Percentiles rank a stretch among this genome's conserved stretches.
Conservation (phyloP, 1,140 invertebrate species). For the Heliconius congener region DNA sequence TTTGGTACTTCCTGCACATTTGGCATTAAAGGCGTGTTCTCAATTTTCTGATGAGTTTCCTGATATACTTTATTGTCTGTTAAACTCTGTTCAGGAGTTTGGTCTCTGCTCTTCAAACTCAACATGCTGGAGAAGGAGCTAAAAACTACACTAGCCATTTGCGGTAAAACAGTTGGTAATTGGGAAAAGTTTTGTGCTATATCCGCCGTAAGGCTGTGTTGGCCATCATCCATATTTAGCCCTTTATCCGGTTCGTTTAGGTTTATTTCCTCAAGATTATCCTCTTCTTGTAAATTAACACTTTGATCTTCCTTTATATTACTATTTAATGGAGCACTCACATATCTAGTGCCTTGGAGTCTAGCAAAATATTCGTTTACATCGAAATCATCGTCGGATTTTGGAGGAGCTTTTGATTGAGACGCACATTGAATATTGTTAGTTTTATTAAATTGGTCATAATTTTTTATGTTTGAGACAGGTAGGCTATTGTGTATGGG, state of each 20-base stretch:
- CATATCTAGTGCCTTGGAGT: slow-evolving; percentile 71
- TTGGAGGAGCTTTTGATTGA: slow-evolving; percentile 51
- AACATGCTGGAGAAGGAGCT: slow-evolving; percentile 82
- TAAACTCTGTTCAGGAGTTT: slow-evolving; percentile 48
- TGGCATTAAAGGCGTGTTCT: slow-evolving; percentile 13
- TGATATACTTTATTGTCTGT: slow-evolving; percentile 31
- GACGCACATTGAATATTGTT: slow-evolving; percentile 32
- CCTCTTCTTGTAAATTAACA: slow-evolving; percentile 57
- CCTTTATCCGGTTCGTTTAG: slow-evolving; percentile 67
- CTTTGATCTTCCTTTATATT: slow-evolving; percentile 53
- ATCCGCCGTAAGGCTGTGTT: slow-evolving; percentile 81
- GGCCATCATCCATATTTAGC: slow-evolving; percentile 42
- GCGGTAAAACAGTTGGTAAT: slow-evolving; percentile 77
- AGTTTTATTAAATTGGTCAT: slow-evolving; percentile 21
- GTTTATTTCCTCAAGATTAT: slow-evolving; percentile 74
- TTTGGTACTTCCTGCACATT: slow-evolving; percentile 46
- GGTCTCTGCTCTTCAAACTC: slow-evolving; percentile 64
- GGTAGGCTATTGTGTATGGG: slow-evolving; percentile 19
- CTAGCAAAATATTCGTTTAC: slow-evolving; percentile 77
- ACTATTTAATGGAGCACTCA: slow-evolving; percentile 64
- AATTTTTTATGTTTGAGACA: neutral
- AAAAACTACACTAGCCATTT: slow-evolving; percentile 83
- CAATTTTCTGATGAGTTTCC: slow-evolving; percentile 29
- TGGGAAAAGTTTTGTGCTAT: slow-evolving; percentile 82
- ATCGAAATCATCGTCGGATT: slow-evolving; percentile 75